phyloP scores from a whole-genome alignment of 1,140 invertebrate genomes.

The Marisa cornuarietis region DNA sequence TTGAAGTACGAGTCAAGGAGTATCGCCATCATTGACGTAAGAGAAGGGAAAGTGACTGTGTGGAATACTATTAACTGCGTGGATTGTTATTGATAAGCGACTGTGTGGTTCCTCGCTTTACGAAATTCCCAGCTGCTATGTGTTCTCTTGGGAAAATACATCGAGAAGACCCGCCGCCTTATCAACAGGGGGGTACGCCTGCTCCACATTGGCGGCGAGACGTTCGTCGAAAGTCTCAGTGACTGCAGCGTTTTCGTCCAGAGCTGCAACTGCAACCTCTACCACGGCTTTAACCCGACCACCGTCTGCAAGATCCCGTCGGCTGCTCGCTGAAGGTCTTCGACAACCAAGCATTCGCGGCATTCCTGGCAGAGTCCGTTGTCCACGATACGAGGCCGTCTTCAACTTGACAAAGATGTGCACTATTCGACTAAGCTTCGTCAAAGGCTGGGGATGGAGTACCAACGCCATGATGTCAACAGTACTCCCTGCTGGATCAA shows the following conservation, averaged over 20 bases:
- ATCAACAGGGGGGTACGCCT: constrained; percentile 84
- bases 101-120: too few relatives aligned
- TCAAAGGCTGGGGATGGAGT: constrained; percentile 70
- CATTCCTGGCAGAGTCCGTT: constrained; percentile 86
- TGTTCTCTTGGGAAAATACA: too few relatives aligned
- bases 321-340: constrained; percentile 97
- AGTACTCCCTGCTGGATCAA: constrained; percentile 71
- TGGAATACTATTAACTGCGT: too few relatives aligned
- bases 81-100: too few relatives aligned
- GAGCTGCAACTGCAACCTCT: constrained; percentile 95
- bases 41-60: too few relatives aligned
- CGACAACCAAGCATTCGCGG: constrained; percentile 96
- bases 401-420: constrained; percentile 99
- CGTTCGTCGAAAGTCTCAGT: constrained; percentile 87
- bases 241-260: constrained; percentile 97
- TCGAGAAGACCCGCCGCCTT: constrained; percentile 95
- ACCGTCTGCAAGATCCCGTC: constrained; percentile 84
- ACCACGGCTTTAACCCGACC: constrained; percentile 90
- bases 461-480: constrained; percentile 69
- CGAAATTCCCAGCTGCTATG: too few relatives aligned
- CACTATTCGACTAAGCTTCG: constrained; percentile 81
- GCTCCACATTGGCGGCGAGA: constrained; percentile 67
- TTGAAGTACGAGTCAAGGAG: too few relatives aligned
- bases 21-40: too few relatives aligned
- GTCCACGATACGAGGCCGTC: constrained; percentile 82